Evolutionary conservation across 2,888 invertebrate species (phyloP), one percentile per base, ranked within the genome.

Genomic region (Epinotia bilunana): DNA sequence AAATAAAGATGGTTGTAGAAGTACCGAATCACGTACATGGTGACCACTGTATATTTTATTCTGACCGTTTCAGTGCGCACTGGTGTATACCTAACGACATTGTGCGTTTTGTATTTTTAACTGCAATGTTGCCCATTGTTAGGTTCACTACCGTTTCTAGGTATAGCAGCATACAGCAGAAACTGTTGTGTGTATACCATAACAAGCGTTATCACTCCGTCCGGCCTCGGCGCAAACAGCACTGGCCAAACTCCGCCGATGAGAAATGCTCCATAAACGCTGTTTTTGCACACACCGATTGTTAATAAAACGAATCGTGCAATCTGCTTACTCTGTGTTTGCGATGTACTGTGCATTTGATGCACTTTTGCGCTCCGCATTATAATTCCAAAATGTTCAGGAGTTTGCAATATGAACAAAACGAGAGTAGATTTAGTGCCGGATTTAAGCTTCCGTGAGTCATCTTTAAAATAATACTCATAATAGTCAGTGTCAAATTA

Each of bases 211-310:
- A 65, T 74, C 64, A 71, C 43, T 23, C 39, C 69, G 58, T 64
- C 49, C 58, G 69, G 63, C 57, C 57, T 39, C 58, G n/a, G 53
- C 20, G 69, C 64, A 74, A 74, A 74, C 70, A 74, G 64, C 46
- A 18, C 70, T 71, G 74, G 39, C 64, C 74, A 53, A 65, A 70
- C 64, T 74, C 70, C 60, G 61, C 65, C 71, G 65, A 72, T 75
- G 75, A 75, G 75, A 75, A 72, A 67, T 72, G 61, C 62, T 57
- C 67, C 57, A 72, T 72, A 72, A 75, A 67, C 65, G 67, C 53
- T n/a, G 76, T 80, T 80, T 80, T 80, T 79, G 78, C 76, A 67
- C 71, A 73, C 72, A 65, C 77, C 75, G 74, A 72, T 78, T 77
- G 75, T 75, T 61, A 76, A 65, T 55, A 75, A 74, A 75, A 75